phyloP scores from a whole-genome alignment of 2,888 invertebrate genomes.

The Latrodectus elegans region DNA sequence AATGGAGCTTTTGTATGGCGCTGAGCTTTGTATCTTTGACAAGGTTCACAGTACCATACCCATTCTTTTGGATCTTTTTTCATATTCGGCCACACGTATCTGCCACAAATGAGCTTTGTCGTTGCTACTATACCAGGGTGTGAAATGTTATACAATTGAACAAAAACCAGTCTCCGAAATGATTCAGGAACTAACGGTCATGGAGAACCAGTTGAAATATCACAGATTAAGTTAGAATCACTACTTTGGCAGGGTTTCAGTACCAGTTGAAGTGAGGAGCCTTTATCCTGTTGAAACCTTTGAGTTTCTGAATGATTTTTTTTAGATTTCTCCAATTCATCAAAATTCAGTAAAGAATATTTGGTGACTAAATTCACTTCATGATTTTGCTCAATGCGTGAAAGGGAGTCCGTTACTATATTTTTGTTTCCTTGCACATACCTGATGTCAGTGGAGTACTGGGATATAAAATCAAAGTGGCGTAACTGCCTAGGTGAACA shows the following conservation, averaged over 20 bases:
- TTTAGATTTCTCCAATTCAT: too few species aligned
- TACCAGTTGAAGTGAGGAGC: too few species aligned
- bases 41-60: not conserved
- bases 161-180: not conserved
- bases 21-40: not conserved
- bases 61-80: not conserved
- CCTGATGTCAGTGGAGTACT: slow-evolving; percentile 73
- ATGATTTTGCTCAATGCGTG: too few species aligned
- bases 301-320: too few species aligned
- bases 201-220: not conserved
- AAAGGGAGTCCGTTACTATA: too few species aligned
- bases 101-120: not conserved
- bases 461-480: too few species aligned
- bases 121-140: slow-evolving; percentile 1
- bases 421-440: slow-evolving; percentile 71
- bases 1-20: not conserved
- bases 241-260: too few species aligned
- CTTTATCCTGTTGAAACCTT: not conserved
- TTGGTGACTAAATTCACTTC: too few species aligned
- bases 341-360: too few species aligned
- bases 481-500: too few species aligned
- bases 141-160: not conserved
- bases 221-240: too few species aligned
- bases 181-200: not conserved
- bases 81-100: not conserved